Evolutionary conservation across 2,888 invertebrate genomes (phyloP).

Genomic region (Cataglyphis altisquamis): DNA sequence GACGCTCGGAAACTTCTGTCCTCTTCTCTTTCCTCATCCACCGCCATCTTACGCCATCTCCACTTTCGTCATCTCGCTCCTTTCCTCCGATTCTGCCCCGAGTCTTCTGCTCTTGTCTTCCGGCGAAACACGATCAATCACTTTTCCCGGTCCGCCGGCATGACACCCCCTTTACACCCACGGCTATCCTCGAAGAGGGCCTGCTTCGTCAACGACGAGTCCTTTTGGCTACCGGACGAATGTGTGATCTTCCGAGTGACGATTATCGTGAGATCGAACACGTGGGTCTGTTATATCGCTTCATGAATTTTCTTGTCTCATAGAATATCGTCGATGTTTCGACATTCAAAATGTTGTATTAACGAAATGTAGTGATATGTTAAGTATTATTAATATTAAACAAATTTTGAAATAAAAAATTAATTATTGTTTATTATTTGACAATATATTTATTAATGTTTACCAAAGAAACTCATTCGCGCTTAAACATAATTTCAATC

Average conservation of each 20-base stretch:
- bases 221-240: slow-evolving; percentile 65
- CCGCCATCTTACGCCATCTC: slow-evolving; percentile 61
- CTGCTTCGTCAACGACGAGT: slow-evolving; percentile 72
- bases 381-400: neutral
- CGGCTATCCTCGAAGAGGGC: slow-evolving; percentile 78
- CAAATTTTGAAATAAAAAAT: neutral
- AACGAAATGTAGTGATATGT: neutral
- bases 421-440: neutral
- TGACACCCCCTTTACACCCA: slow-evolving; percentile 84
- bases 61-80: slow-evolving; percentile 63
- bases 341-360: neutral
- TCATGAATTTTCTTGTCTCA: slow-evolving; percentile 54
- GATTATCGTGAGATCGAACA: slow-evolving; percentile 75
- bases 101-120: slow-evolving; percentile 79
- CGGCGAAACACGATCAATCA: slow-evolving; percentile 86
- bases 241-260: slow-evolving; percentile 71
- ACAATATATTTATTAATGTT: neutral
- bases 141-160: slow-evolving; percentile 83
- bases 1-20: slow-evolving; percentile 66
- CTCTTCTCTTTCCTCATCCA: slow-evolving; percentile 51
- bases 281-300: slow-evolving; percentile 57
- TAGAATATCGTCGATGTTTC: slow-evolving; percentile 13
- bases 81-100: slow-evolving; percentile 70
- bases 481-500: neutral
- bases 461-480: neutral